Percentiles rank a stretch among this genome's conserved stretches.
Conservation (phyloP, 1,140 invertebrate genomes). For the Campodea augens region DNA sequence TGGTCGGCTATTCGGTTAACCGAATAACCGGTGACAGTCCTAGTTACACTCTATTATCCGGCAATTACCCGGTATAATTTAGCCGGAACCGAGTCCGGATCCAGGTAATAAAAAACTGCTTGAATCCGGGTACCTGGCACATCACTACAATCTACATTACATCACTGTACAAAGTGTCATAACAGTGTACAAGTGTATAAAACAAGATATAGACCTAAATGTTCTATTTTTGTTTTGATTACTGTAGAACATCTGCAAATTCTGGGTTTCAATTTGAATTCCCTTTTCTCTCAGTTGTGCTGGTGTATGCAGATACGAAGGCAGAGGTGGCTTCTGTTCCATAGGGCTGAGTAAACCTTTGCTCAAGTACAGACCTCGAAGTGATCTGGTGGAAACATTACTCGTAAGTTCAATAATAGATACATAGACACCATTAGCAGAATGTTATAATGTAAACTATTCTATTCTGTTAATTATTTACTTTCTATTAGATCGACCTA, state of each 20-base stretch:
- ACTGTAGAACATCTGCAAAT: constrained; percentile 4
- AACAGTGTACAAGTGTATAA: neutral
- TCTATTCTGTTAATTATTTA: too few relatives aligned
- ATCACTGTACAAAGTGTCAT: neutral
- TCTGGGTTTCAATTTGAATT: neutral
- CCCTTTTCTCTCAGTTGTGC: constrained; percentile 39
- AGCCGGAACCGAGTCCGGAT: too few relatives aligned
- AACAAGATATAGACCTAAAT: constrained; percentile 12
- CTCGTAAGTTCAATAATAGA: constrained; percentile 45
- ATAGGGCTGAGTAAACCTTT: constrained; percentile 75
- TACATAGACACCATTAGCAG: too few relatives aligned
- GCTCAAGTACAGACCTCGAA: constrained; percentile 73
- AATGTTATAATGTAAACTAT: too few relatives aligned
- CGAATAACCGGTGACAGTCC: too few relatives aligned
- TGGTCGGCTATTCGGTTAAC: too few relatives aligned
- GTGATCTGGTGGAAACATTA: constrained; percentile 87
- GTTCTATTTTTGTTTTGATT: constrained; percentile 18
- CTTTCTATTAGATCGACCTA: too few relatives aligned
- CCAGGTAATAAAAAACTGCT: too few relatives aligned
- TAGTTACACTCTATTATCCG: too few relatives aligned
- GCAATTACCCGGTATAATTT: too few relatives aligned
- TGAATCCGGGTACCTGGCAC: too few relatives aligned
- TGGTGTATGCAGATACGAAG: constrained; percentile 60
- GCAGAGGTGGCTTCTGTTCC: constrained; percentile 51
- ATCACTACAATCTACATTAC: neutral